A percentile compares a stretch with the other conserved stretches of the same genome.
Conservation (phyloP, 2,888 invertebrate species). For the Lottia gigantea region DNA sequence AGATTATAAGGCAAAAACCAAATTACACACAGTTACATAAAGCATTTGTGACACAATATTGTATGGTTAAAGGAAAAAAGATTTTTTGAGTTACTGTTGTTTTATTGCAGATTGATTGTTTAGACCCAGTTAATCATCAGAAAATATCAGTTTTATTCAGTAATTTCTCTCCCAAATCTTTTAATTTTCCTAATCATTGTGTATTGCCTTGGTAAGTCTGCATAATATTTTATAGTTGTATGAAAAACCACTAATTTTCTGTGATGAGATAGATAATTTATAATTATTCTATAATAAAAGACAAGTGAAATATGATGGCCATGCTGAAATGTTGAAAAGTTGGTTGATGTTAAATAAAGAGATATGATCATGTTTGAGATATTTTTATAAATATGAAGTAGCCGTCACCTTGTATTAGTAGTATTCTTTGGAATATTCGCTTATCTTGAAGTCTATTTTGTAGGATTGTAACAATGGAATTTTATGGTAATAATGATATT, state of each 20-base stretch:
- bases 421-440: too few relatives aligned
- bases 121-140: slow-evolving; percentile 74
- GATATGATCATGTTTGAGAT: too few relatives aligned
- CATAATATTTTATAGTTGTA: slow-evolving; percentile 14
- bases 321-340: neutral
- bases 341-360: too few relatives aligned
- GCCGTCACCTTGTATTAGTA: too few relatives aligned
- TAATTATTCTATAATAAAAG: neutral
- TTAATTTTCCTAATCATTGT: slow-evolving; percentile 87
- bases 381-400: too few relatives aligned
- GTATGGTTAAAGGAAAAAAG: too few relatives aligned
- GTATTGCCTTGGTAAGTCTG: slow-evolving; percentile 83
- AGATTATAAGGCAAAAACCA: too few relatives aligned
- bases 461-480: slow-evolving; percentile 91
- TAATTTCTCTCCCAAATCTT: slow-evolving; percentile 81
- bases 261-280: too few relatives aligned
- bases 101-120: slow-evolving; percentile 61
- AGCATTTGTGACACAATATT: too few relatives aligned
- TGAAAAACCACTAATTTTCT: neutral
- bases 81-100: too few relatives aligned
- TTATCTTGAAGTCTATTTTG: too few relatives aligned
- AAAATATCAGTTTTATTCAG: slow-evolving; percentile 88
- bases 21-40: too few relatives aligned
- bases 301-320: neutral
- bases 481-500: slow-evolving; percentile 95